Conservation (phyloP, 2,797 vertebrate species). For the Enteromius thamalakanensis region DNA sequence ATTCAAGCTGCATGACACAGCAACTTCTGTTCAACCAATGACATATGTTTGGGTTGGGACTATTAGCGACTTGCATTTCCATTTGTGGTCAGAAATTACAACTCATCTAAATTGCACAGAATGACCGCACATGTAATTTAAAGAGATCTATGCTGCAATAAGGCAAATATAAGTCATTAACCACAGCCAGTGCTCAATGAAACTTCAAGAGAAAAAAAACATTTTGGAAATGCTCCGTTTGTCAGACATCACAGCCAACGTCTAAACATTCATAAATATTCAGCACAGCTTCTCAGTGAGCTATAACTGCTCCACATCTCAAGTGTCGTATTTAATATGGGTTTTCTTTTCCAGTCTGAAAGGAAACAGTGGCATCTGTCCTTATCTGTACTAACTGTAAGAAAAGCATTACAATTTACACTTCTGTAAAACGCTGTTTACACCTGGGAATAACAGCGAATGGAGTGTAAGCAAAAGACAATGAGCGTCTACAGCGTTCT, state of each 20-base stretch:
- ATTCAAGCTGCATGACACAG: neutral
- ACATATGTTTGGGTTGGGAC: neutral
- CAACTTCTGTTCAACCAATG: neutral
- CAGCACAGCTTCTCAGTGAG: neutral
- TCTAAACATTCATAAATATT: constrained; percentile 25
- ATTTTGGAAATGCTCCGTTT: constrained; percentile 13
- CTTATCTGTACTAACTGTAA: neutral
- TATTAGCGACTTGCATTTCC: neutral
- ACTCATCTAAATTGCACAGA: neutral
- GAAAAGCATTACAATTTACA: constrained; percentile 4
- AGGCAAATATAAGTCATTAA: neutral
- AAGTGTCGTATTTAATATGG: neutral
- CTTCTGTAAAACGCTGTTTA: neutral
- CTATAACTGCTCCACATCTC: constrained; percentile 8
- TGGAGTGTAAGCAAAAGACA: neutral
- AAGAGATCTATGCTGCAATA: neutral
- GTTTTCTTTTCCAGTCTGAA: neutral
- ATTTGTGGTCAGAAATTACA: constrained; percentile 4
- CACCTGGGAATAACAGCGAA: neutral
- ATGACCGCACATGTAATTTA: neutral
- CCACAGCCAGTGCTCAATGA: neutral
- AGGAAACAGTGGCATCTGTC: neutral
- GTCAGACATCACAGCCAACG: neutral
- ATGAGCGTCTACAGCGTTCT: neutral
- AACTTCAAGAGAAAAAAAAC: neutral